Base-by-base conservation (phyloP, 1,140 invertebrate species). In the Epicauta chinensis region DNA sequence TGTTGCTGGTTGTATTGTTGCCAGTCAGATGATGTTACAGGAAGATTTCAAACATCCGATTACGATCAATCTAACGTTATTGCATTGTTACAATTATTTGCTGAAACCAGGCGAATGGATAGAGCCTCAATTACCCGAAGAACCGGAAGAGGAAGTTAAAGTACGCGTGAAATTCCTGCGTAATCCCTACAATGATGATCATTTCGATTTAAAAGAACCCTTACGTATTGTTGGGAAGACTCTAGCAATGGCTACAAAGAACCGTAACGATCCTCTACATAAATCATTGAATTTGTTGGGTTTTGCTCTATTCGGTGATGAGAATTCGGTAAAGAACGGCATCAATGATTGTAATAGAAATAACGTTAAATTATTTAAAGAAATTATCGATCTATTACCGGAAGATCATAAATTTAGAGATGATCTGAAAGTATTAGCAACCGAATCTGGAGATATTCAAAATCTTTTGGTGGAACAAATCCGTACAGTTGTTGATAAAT, bases 111-210 rank as follows among this genome's bases (percentile, higher is more conserved):
- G 64, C 34, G 52, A 69, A 39, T 83, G 81, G 81, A 65, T 73
- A 30, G 68, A 71, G 50, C 66, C 64, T 34, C 63, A 73, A 35
- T 53, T 60, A 30, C 54, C 59, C 16, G 68, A 67, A 44, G 67
- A 75, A 47, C 68, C 71, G n/a, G 68, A 77, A 60, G 85, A 86
- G 64, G 84, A 86, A 73, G 73, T 84, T 12, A 89, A 87, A 75
- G 73, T 93, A 1, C 76, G 90, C 48, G 83, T 95, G 0, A 74
- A 74, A 37, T 95, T 80, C 69, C 54, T 97, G 29, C 79, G 86
- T 62, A 93, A 94, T 67, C 80, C 81, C 2, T 87, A 76, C 68
- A 85, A 84, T 71, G 92, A 96, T 73, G 83, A 89, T 66, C 91
- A 95, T 71, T 92, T 93, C 75, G 89, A 93, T 72, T 69, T 92